Evolutionary conservation across 2,888 invertebrate genomes (phyloP).

Genomic region (Empis stercorea): DNA sequence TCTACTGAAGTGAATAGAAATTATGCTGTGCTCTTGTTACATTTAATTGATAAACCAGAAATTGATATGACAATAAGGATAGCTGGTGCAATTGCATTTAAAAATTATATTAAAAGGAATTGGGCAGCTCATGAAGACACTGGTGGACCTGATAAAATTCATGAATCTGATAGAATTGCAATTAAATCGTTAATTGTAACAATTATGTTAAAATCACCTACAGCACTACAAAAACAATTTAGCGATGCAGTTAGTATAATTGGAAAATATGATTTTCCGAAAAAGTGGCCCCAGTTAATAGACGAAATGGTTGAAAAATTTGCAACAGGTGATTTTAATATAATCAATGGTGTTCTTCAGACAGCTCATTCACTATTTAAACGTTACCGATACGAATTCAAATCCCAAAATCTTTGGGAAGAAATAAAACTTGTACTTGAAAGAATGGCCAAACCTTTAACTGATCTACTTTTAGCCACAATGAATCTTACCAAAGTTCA

Average conservation of each 20-base stretch:
- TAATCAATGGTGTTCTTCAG: slow-evolving; percentile 86
- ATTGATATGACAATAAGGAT: slow-evolving; percentile 71
- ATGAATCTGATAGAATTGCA: slow-evolving; percentile 59
- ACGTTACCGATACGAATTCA: slow-evolving; percentile 89
- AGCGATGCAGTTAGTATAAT: slow-evolving; percentile 94
- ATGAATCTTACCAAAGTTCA: slow-evolving; percentile 69
- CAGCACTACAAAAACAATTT: slow-evolving; percentile 81
- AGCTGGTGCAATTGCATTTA: slow-evolving; percentile 87
- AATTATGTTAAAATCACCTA: slow-evolving; percentile 84
- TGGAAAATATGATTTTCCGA: slow-evolving; percentile 93
- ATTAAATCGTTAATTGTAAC: slow-evolving; percentile 80
- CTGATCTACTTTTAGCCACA: slow-evolving; percentile 82
- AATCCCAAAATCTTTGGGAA: slow-evolving; percentile 86
- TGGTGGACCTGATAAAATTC: slow-evolving; percentile 68
- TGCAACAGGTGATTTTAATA: slow-evolving; percentile 77
- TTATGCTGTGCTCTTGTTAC: slow-evolving; percentile 73
- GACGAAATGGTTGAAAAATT: slow-evolving; percentile 90
- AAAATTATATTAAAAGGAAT: slow-evolving; percentile 92
- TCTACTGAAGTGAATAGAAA: slow-evolving; percentile 83
- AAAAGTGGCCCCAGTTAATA: slow-evolving; percentile 89
- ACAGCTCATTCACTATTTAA: slow-evolving; percentile 96
- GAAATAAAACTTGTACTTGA: slow-evolving; percentile 96
- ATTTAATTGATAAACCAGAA: slow-evolving; percentile 71
- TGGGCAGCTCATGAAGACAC: slow-evolving; percentile 68
- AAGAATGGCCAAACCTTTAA: slow-evolving; percentile 85